phyloP scores from a whole-genome alignment of 2,113 vertebrate species.

The Datnioides undecimradiatus region DNA sequence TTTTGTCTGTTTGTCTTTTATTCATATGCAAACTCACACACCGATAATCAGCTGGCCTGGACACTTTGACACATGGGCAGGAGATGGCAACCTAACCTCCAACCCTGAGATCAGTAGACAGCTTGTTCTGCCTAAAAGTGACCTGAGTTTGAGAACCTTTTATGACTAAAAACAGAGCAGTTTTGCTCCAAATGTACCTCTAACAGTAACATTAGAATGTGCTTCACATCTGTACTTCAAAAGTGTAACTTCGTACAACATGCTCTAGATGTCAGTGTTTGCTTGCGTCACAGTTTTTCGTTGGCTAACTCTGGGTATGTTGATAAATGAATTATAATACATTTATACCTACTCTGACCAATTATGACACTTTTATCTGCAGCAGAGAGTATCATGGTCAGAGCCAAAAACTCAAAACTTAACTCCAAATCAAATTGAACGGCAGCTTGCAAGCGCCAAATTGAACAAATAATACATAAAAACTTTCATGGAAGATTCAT shows the following conservation, averaged over 20 bases:
- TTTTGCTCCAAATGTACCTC: background rate
- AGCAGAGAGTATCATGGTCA: background rate
- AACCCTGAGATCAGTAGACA: background rate
- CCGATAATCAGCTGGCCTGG: background rate
- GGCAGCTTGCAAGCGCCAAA: background rate
- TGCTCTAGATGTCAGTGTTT: conserved; percentile 76
- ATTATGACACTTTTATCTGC: background rate
- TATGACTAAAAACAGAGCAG: background rate
- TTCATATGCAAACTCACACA: background rate
- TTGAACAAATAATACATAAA: background rate
- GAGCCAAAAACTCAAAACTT: background rate
- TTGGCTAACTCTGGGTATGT: background rate
- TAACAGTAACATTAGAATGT: background rate
- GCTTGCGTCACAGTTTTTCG: background rate
- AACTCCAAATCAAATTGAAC: background rate
- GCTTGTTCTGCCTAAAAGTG: too few species aligned
- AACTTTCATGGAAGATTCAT: background rate
- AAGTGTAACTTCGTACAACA: conserved; percentile 17
- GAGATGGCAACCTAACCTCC: background rate
- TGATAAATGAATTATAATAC: conserved; percentile 5
- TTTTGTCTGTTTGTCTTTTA: too few species aligned
- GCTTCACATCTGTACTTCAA: background rate
- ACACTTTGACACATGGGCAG: background rate
- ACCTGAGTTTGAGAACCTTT: background rate
- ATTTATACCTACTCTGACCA: background rate